These are phyloP conservation scores for Leptothorax acervorum DNA, from an alignment of 2,888 invertebrate genomes.

Conservation along the genomic window DNA sequence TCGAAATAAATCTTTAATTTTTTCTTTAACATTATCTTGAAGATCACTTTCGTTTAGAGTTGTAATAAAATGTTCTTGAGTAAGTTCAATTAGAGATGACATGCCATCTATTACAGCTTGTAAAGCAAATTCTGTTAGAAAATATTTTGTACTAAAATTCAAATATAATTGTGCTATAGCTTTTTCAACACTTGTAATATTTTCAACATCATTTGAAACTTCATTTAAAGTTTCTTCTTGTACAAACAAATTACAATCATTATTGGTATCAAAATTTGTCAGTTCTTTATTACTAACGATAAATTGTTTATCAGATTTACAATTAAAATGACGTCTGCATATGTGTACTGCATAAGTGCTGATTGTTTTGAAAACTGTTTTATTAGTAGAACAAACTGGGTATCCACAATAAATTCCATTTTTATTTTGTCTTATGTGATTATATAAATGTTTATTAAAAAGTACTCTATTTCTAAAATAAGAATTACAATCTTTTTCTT, in stretches of 20 bases:
- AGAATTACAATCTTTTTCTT: constrained; percentile 2
- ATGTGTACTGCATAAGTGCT: constrained; percentile 20
- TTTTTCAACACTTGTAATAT: not conserved
- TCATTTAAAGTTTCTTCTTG: not conserved
- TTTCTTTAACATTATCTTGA: constrained; percentile 7
- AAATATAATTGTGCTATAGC: constrained; percentile 25
- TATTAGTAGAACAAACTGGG: constrained; percentile 9
- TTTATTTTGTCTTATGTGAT: constrained; percentile 15
- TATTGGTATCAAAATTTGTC: no score
- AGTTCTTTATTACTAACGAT: not conserved
- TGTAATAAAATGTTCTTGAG: constrained; percentile 18
- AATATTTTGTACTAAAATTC: constrained; percentile 39
- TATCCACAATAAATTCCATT: constrained; percentile 39
- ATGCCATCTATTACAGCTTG: constrained; percentile 22
- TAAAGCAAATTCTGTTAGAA: constrained; percentile 28
- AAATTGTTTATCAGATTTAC: not conserved
- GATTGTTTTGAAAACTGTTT: constrained; percentile 25
- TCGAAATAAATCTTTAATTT: constrained; percentile 25
- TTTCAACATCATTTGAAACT: not conserved
- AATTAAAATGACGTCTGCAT: constrained; percentile 37
- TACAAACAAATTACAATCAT: no score
- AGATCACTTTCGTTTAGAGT: constrained; percentile 21
- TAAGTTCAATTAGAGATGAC: constrained; percentile 14
- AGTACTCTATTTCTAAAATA: not conserved
- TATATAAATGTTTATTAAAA: constrained; percentile 39